Percentiles rank a stretch among this genome's conserved stretches.
These are phyloP conservation scores for Chloebia gouldiae DNA, from an alignment of 2,113 vertebrate species.

Conservation along the genomic window DNA sequence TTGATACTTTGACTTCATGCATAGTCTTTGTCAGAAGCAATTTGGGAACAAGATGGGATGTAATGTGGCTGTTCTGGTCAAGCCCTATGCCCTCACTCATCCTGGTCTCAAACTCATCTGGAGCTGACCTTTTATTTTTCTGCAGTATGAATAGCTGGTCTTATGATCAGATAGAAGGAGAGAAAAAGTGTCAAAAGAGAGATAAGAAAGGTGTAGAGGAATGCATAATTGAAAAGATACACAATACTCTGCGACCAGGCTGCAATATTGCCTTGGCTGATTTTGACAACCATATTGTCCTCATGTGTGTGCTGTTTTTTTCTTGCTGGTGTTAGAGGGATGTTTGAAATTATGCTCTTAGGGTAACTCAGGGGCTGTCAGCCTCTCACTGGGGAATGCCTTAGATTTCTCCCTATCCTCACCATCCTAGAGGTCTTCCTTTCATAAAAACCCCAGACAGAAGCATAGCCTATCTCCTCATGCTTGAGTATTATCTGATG, in stretches of 20 bases:
- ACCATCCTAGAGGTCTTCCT: neutral
- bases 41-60: neutral
- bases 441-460: neutral
- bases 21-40: neutral
- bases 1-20: neutral
- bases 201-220: neutral
- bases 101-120: neutral
- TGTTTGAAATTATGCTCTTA: neutral
- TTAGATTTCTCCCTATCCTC: neutral
- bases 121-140: neutral
- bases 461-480: neutral
- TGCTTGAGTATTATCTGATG: neutral
- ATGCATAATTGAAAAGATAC: neutral
- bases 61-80: neutral
- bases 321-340: neutral
- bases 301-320: neutral
- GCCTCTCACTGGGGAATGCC: neutral
- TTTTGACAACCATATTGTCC: fast-evolving
- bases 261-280: neutral
- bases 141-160: neutral
- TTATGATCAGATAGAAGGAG: neutral
- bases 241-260: neutral
- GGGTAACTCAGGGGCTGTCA: neutral
- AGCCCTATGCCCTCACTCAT: neutral
- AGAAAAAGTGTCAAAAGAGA: neutral